Evolutionary conservation across 2,113 vertebrate species (phyloP).

Genomic region (Chrysemys picta): DNA sequence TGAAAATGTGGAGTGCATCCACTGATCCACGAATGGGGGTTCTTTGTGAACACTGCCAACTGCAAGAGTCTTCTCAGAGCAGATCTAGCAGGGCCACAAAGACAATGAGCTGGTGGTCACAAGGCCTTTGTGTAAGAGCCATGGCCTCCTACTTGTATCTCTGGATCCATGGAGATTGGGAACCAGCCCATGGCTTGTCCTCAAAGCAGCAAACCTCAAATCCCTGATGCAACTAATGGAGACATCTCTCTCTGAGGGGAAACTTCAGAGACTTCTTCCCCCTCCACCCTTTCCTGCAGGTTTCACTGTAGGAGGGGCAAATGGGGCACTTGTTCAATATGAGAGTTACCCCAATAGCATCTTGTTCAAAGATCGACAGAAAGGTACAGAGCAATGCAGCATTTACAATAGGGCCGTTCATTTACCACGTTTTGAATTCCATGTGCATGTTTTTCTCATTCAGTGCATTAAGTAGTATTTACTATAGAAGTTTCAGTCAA

Average conservation of each 20-base stretch:
- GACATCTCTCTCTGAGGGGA: neutral
- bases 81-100: neutral
- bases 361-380: fast-evolving
- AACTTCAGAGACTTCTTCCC: neutral
- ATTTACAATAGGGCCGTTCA: neutral
- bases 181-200: neutral
- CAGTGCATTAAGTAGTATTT: neutral
- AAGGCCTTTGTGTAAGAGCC: neutral
- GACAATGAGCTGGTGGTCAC: neutral
- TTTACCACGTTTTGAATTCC: neutral
- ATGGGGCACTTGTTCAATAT: neutral
- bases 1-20: neutral
- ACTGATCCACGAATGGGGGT: neutral
- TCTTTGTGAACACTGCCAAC: neutral
- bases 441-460: neutral
- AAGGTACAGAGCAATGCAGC: neutral
- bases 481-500: slow-evolving; percentile 12
- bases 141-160: neutral
- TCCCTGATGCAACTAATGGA: neutral
- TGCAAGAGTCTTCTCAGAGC: neutral
- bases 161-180: fast-evolving
- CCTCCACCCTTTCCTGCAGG: neutral
- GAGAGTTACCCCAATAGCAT: neutral
- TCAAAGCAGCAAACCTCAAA: fast-evolving
- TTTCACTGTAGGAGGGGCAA: neutral